Evolutionary conservation across 1,140 invertebrate species (phyloP).

Genomic region (Lordiphosa stackelbergi): DNA sequence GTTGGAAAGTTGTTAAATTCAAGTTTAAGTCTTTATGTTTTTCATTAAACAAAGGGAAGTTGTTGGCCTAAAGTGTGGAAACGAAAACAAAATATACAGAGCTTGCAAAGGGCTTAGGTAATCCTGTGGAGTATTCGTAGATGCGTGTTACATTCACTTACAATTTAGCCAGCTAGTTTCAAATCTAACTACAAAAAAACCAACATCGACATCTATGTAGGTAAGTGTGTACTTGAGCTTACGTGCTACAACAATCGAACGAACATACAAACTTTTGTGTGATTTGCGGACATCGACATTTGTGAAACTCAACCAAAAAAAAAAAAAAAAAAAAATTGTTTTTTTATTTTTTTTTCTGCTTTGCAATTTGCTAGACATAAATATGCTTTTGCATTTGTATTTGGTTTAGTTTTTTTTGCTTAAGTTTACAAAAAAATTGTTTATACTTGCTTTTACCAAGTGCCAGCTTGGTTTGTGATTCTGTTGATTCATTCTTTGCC

Average conservation of each 20-base stretch:
- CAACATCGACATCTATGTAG: slow-evolving; percentile 18
- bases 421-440: no score
- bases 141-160: slow-evolving; percentile 23
- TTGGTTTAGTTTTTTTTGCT: slow-evolving; percentile 1
- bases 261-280: slow-evolving; percentile 10
- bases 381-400: slow-evolving; percentile 9
- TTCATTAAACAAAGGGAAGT: slow-evolving; percentile 68
- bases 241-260: slow-evolving; percentile 18
- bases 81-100: background rate
- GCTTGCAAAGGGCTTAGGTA: background rate
- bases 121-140: background rate
- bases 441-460: slow-evolving; percentile 25
- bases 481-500: background rate
- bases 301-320: background rate
- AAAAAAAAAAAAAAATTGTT: slow-evolving; percentile 3
- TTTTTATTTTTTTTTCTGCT: background rate
- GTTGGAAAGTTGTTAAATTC: slow-evolving; percentile 61
- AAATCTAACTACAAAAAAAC: slow-evolving; percentile 39
- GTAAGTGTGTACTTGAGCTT: slow-evolving; percentile 13
- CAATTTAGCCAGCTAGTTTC: slow-evolving; percentile 22
- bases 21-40: slow-evolving; percentile 73
- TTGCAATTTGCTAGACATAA: slow-evolving; percentile 5
- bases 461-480: slow-evolving; percentile 52
- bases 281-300: background rate
- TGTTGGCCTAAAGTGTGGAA: slow-evolving; percentile 6